Conservation (phyloP, 1,140 invertebrate genomes). For the Acyrthosiphon pisum region DNA sequence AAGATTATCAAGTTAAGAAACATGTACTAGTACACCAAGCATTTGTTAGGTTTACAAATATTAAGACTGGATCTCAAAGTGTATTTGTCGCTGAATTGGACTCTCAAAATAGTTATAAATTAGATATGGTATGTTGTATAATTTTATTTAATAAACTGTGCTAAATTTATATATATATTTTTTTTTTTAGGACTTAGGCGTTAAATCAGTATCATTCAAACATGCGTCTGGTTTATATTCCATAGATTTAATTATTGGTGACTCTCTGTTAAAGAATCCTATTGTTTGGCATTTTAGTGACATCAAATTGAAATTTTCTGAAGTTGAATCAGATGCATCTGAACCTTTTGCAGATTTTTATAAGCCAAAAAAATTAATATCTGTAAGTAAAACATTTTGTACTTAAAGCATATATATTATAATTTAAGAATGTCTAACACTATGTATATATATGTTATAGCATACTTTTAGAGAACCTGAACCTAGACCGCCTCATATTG, state of each 20-base stretch:
- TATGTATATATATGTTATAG: slow-evolving; percentile 62
- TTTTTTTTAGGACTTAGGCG: slow-evolving; percentile 76
- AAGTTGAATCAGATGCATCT: slow-evolving; percentile 60
- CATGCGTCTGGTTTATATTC: slow-evolving; percentile 80
- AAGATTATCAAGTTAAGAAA: slow-evolving; percentile 74
- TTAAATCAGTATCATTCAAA: slow-evolving; percentile 81
- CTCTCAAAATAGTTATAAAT: slow-evolving; percentile 79
- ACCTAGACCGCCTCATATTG: slow-evolving; percentile 81
- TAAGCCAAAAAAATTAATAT: slow-evolving; percentile 82
- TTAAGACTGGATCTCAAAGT: slow-evolving; percentile 78
- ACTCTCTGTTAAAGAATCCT: slow-evolving; percentile 88
- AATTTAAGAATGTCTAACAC: slow-evolving; percentile 16
- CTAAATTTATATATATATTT: neutral
- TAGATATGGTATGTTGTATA: slow-evolving; percentile 78
- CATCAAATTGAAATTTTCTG: slow-evolving; percentile 77
- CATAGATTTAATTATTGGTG: slow-evolving; percentile 87
- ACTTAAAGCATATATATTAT: slow-evolving; percentile 62
- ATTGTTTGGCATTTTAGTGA: slow-evolving; percentile 85
- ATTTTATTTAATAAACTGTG: neutral
- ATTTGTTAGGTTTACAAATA: slow-evolving; percentile 81
- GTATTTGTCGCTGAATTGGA: slow-evolving; percentile 94
- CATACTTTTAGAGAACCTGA: slow-evolving; percentile 94
- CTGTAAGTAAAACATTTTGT: slow-evolving; percentile 65
- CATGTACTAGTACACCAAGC: slow-evolving; percentile 87
- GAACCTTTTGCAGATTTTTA: slow-evolving; percentile 62